Percentiles rank a stretch among this genome's conserved stretches.
Evolutionary conservation across 2,888 invertebrate genomes (phyloP).

Genomic region (Polydrusus cervinus): DNA sequence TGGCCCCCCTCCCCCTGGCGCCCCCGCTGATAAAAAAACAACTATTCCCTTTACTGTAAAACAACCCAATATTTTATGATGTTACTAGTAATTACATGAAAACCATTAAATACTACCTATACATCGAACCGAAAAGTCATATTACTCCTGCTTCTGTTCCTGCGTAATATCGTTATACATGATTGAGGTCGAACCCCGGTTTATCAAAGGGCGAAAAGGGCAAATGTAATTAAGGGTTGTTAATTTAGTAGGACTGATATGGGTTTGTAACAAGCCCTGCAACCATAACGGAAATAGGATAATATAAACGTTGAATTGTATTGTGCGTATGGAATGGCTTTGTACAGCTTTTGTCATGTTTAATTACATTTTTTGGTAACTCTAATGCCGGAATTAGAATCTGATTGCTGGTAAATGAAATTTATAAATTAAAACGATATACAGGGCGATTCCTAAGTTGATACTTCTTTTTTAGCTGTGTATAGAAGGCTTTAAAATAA

Average conservation of each 20-base stretch:
- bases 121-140: constrained; percentile 7
- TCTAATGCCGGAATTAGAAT: no score
- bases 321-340: not conserved
- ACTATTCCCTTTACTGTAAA: no score
- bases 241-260: constrained; percentile 19
- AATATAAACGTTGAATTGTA: constrained; percentile 1
- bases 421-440: no score
- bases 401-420: no score
- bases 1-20: no score
- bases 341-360: not conserved
- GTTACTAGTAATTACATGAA: no score
- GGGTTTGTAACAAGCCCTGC: constrained; percentile 7
- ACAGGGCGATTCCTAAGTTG: no score
- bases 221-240: constrained; percentile 27
- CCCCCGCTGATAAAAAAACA: no score
- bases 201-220: constrained; percentile 25
- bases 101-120: not conserved
- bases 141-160: constrained; percentile 1
- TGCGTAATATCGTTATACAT: constrained; percentile 25
- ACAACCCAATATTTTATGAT: no score
- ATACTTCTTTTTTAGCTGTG: no score
- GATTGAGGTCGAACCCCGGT: constrained; percentile 34
- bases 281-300: constrained; percentile 10
- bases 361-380: not conserved
- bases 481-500: no score